Evolutionary conservation across 2,888 invertebrate species (phyloP), one percentile per base, ranked within the genome.

Genomic region (Leucoma salicis): DNA sequence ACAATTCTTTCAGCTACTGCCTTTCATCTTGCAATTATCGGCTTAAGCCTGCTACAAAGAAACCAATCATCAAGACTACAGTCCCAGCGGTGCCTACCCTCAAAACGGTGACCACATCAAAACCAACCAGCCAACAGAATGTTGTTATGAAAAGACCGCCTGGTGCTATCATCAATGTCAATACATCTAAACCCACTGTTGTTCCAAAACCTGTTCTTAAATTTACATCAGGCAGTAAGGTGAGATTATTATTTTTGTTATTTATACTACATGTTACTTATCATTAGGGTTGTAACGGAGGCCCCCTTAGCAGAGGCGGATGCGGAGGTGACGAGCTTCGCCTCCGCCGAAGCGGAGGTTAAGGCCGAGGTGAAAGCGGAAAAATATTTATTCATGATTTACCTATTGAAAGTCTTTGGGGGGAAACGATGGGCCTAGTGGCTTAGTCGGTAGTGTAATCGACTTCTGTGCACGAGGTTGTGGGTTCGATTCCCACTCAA

Each of bases 11-110:
- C 71, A 95, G 99, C 60, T 97, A 97, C 74, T 97, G 97, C 57
- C 83, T 97, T 0, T 93, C 96, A 21, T 92, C 95, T 0, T 94
- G 95, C 58, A 97, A 97, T 78, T 97, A 94, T 57, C 93, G 92
- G 41, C 79, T 95, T 0, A 92, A 93, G 38, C 84, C 90, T 3
- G 89, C 91, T 0, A 83, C 90, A 0, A 83, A 92, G 55, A 92
- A 92, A 49, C 60, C 78, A 0, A 62, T 83, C 3, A 36, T 73
- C 0, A 85, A 86, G 51, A 53, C 82, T 1, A 46, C 78, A 15
- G 57, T 78, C 0, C 52, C 76, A 0, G 34, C 80, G 0, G 54
- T 80, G 1, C 78, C 83, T 0, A 57, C 75, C 1, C 69, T 83
- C 54, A 68, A 86, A 55, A 80, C 89, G 4, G 61, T 82, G 27